A percentile compares a stretch with the other conserved stretches of the same genome.
phyloP scores from a whole-genome alignment of 2,113 vertebrate genomes.

The Leptobrachium ailaonicum region DNA sequence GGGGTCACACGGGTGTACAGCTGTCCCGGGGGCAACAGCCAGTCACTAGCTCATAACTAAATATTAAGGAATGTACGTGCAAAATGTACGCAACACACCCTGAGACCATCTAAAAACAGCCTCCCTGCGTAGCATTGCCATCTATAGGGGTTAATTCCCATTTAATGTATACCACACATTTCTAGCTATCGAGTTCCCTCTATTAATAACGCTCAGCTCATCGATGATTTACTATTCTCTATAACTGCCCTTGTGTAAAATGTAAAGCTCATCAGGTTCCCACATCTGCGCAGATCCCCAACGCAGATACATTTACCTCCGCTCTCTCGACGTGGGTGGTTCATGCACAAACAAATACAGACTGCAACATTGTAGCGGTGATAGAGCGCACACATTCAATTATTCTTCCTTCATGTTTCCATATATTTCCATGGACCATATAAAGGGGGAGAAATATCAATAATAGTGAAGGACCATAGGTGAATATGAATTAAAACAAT shows the following conservation, averaged over 20 bases:
- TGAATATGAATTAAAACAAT: no score
- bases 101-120: slow-evolving; percentile 22
- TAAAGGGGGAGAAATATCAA: no score
- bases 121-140: neutral
- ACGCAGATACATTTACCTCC: slow-evolving; percentile 15
- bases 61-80: slow-evolving; percentile 8
- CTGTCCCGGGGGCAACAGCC: slow-evolving; percentile 9
- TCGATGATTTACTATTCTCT: slow-evolving; percentile 39
- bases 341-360: no score
- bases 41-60: slow-evolving; percentile 1
- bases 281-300: neutral
- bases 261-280: slow-evolving; percentile 17
- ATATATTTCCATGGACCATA: no score
- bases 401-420: no score
- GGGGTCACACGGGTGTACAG: slow-evolving; percentile 28
- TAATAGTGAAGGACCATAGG: no score
- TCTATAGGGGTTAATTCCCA: slow-evolving; percentile 13
- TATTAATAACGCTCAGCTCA: slow-evolving; percentile 39
- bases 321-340: neutral
- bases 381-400: no score
- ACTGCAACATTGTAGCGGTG: no score
- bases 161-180: slow-evolving; percentile 20
- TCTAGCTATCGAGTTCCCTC: slow-evolving; percentile 20
- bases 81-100: slow-evolving; percentile 8
- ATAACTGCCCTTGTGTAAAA: slow-evolving; percentile 17